Evolutionary conservation across 2,888 invertebrate species (phyloP).

Genomic region (Chrysolina oricalcia): DNA sequence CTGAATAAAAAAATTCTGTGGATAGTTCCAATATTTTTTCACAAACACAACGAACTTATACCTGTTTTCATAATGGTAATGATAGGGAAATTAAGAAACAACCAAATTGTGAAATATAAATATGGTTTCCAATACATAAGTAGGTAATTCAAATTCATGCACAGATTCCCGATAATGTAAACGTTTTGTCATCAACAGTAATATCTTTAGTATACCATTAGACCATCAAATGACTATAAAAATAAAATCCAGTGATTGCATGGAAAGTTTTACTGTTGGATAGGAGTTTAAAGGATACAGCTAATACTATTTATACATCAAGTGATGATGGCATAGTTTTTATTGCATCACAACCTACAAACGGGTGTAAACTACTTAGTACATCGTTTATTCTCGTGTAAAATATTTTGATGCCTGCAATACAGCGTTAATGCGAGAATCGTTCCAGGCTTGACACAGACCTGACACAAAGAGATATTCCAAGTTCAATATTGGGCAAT

Average conservation of each 20-base stretch:
- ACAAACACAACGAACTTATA: too few species aligned
- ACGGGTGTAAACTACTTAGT: slow-evolving; percentile 23
- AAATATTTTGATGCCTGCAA: slow-evolving; percentile 26
- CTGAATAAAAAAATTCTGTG: too few species aligned
- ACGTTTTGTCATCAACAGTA: too few species aligned
- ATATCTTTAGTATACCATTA: not conserved
- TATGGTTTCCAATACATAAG: too few species aligned
- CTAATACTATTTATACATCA: slow-evolving; percentile 9
- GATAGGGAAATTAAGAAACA: too few species aligned
- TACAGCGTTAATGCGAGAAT: not conserved
- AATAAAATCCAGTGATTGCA: not conserved
- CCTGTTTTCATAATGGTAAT: too few species aligned
- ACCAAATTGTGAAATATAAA: too few species aligned
- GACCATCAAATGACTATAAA: not conserved
- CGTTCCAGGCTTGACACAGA: not conserved
- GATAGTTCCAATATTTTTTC: too few species aligned
- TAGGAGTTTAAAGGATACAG: slow-evolving; percentile 33
- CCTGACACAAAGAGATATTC: not conserved
- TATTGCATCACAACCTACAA: slow-evolving; percentile 31
- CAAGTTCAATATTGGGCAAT: not conserved
- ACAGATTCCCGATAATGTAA: too few species aligned
- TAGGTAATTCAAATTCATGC: too few species aligned
- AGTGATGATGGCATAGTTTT: slow-evolving; percentile 43
- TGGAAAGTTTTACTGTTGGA: not conserved
- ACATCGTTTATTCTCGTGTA: slow-evolving; percentile 34